phyloP scores from a whole-genome alignment of 2,113 vertebrate species.

The Turdus rufiventris region DNA sequence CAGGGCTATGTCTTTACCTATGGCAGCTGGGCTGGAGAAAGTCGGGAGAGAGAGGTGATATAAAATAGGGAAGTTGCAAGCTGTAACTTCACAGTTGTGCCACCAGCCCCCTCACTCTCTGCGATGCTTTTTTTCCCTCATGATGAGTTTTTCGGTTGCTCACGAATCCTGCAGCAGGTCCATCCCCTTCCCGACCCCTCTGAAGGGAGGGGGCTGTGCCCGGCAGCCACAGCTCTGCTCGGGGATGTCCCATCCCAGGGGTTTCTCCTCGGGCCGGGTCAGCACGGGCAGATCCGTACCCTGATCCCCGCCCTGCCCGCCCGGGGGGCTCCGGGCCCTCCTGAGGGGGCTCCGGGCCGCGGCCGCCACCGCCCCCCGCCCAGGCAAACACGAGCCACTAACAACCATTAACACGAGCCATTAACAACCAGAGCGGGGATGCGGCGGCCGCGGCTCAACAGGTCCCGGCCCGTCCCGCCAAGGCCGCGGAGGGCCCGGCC shows the following conservation, averaged over 20 bases:
- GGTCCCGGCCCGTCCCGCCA: background rate
- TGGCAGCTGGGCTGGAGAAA: background rate
- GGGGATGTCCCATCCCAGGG: background rate
- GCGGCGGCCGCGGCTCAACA: background rate
- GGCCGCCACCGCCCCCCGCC: background rate
- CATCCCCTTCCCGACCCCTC: background rate
- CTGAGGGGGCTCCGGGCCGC: background rate
- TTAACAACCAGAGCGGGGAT: background rate
- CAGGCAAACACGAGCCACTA: background rate
- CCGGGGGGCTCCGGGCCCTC: background rate
- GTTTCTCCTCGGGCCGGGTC: background rate
- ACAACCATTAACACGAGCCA: no score
- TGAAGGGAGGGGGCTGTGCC: background rate
- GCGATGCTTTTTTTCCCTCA: accelerated
- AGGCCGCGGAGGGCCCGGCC: background rate
- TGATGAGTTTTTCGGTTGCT: background rate
- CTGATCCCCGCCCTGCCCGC: background rate
- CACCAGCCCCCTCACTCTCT: background rate
- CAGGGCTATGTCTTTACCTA: background rate
- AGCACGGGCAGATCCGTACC: background rate
- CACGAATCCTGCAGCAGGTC: background rate
- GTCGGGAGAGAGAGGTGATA: background rate
- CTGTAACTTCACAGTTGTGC: background rate
- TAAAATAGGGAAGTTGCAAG: background rate
- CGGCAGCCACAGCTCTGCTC: background rate